phyloP scores from a whole-genome alignment of 30 jellyfish, hydroid and myxozoan species.

The Hydractinia echinata region DNA sequence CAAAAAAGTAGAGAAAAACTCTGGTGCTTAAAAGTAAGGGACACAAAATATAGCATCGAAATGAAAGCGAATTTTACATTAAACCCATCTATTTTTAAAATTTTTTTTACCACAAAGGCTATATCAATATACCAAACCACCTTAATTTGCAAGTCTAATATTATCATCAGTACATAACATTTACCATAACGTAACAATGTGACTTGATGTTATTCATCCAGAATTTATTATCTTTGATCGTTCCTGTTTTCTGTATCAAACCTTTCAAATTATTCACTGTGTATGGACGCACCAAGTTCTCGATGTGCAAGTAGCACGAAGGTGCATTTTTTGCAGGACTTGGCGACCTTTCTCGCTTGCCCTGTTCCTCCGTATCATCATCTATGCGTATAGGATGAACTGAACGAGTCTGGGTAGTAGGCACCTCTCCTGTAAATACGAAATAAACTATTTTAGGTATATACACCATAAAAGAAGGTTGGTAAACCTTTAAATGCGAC shows the following conservation, averaged over 20 bases:
- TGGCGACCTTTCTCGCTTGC: slow-evolving; percentile 63
- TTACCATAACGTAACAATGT: slow-evolving; percentile 87
- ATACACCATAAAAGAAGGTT: too few species aligned
- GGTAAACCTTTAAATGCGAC: too few species aligned
- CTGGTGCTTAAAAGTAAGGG: too few species aligned
- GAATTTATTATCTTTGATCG: slow-evolving; percentile 66
- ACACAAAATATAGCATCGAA: too few species aligned
- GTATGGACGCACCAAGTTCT: slow-evolving; percentile 90
- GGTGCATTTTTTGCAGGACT: slow-evolving; percentile 74
- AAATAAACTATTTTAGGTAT: not conserved
- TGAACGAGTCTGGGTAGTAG: not conserved
- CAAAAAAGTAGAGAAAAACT: too few species aligned
- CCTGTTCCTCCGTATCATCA: slow-evolving; percentile 53
- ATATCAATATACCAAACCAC: too few species aligned
- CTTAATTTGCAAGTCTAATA: not conserved
- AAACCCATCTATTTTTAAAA: too few species aligned
- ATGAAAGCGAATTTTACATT: too few species aligned
- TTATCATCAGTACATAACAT: not conserved
- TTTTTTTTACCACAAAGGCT: too few species aligned
- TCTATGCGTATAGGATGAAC: slow-evolving; percentile 8
- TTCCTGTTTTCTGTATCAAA: slow-evolving; percentile 67
- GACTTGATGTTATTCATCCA: slow-evolving; percentile 96
- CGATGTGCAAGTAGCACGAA: slow-evolving; percentile 38
- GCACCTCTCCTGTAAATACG: slow-evolving; percentile 7
- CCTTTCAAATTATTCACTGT: slow-evolving; percentile 80